phyloP scores from a whole-genome alignment of 2,888 invertebrate genomes.

The Augochlorella aurata region DNA sequence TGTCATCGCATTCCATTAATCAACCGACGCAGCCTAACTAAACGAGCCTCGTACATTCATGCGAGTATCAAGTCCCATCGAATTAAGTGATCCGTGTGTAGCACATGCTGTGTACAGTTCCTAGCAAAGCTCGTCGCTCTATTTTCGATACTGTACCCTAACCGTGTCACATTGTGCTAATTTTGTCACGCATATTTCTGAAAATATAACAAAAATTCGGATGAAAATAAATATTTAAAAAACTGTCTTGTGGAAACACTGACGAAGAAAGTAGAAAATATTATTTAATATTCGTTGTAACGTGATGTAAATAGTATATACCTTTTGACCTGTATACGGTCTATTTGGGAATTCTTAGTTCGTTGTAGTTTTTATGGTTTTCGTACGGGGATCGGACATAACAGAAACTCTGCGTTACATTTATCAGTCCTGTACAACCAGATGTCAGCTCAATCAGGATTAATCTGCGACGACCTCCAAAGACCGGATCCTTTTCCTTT shows the following conservation, averaged over 20 bases:
- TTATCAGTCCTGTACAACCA: neutral
- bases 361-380: too few species aligned
- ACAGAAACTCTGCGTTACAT: neutral
- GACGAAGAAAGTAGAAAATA: too few species aligned
- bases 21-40: neutral
- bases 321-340: too few species aligned
- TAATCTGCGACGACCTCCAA: neutral
- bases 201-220: neutral
- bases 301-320: too few species aligned
- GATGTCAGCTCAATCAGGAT: neutral
- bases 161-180: neutral
- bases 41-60: slow-evolving; percentile 5
- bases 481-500: neutral
- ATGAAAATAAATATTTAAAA: neutral
- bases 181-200: neutral
- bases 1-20: slow-evolving; percentile 12
- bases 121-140: neutral
- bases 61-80: neutral
- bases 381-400: neutral
- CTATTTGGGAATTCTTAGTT: too few species aligned
- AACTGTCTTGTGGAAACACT: neutral
- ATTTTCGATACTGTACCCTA: neutral
- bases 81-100: neutral
- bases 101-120: neutral
- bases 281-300: too few species aligned